These are phyloP conservation scores for Andrena minutula DNA, from an alignment of 2,888 invertebrate species.

Conservation along the genomic window DNA sequence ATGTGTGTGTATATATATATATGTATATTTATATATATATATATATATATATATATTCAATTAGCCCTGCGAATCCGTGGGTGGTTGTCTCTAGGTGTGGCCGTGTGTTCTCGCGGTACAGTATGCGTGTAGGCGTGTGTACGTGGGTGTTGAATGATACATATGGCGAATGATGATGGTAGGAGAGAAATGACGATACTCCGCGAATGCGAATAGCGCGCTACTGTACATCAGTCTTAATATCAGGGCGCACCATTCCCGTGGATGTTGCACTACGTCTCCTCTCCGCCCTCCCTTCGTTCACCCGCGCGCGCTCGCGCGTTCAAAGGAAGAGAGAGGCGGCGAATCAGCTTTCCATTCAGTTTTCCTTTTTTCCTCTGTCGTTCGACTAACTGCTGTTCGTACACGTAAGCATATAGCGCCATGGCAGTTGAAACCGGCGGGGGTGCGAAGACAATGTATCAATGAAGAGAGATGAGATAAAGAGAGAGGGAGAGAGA, in stretches of 20 bases:
- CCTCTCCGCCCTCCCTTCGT: constrained; percentile 54
- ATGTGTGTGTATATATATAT: constrained; percentile 58
- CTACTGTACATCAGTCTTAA: constrained; percentile 85
- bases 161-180: constrained; percentile 39
- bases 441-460: constrained; percentile 68
- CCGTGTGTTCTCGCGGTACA: constrained; percentile 19
- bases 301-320: not conserved
- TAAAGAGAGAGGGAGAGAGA: constrained; percentile 7
- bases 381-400: constrained; percentile 68
- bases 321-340: not conserved
- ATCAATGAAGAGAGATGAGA: constrained; percentile 3
- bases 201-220: constrained; percentile 83
- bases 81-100: constrained; percentile 59
- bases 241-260: constrained; percentile 85
- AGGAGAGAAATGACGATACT: constrained; percentile 54
- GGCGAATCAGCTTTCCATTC: constrained; percentile 34
- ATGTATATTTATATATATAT: constrained; percentile 64
- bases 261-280: constrained; percentile 73
- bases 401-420: constrained; percentile 72
- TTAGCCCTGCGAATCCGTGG: constrained; percentile 76
- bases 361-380: constrained; percentile 44
- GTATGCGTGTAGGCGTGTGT: constrained; percentile 32
- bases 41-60: constrained; percentile 71
- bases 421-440: constrained; percentile 82
- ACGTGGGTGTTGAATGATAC: constrained; percentile 30